phyloP scores from a whole-genome alignment of 2,113 vertebrate genomes.

The Brienomyrus longianalis region DNA sequence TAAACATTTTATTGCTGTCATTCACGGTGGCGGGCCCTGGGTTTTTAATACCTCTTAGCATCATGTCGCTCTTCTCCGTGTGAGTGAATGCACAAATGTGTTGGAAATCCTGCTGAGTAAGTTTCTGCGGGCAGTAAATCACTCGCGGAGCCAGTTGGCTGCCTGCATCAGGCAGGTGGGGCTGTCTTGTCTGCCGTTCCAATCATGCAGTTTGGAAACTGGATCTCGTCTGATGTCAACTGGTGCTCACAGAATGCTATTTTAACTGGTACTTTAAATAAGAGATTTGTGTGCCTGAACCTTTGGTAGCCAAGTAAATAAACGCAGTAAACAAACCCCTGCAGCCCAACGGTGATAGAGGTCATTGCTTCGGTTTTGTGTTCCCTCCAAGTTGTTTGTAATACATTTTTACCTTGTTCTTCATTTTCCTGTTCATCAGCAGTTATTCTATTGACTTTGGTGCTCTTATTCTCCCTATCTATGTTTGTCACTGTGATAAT shows the following conservation, averaged over 20 bases:
- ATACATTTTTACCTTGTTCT: background rate
- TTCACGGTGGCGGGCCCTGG: constrained; percentile 44
- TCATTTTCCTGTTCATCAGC: background rate
- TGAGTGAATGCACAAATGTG: constrained; percentile 52
- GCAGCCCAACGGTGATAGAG: background rate
- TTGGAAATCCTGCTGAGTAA: constrained; percentile 51
- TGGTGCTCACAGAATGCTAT: constrained; percentile 33
- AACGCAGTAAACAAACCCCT: background rate
- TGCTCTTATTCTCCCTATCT: background rate
- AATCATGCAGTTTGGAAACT: constrained; percentile 44
- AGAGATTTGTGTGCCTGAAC: constrained; percentile 31
- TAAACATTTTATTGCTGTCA: constrained; percentile 53
- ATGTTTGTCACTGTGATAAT: background rate
- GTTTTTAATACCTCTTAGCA: constrained; percentile 59
- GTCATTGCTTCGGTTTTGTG: background rate
- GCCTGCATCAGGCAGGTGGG: constrained; percentile 40
- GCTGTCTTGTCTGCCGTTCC: constrained; percentile 40
- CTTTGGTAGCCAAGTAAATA: constrained; percentile 21
- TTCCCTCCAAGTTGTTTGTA: background rate
- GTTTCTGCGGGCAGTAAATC: constrained; percentile 60
- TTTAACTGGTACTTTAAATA: constrained; percentile 30
- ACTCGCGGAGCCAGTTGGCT: constrained; percentile 50
- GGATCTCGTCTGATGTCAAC: constrained; percentile 32
- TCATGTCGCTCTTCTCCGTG: constrained; percentile 50
- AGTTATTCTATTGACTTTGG: background rate